A percentile compares a stretch with the other conserved stretches of the same genome.
phyloP scores from a whole-genome alignment of 2,797 vertebrate species.

The Enteromius afrohamiltoni region DNA sequence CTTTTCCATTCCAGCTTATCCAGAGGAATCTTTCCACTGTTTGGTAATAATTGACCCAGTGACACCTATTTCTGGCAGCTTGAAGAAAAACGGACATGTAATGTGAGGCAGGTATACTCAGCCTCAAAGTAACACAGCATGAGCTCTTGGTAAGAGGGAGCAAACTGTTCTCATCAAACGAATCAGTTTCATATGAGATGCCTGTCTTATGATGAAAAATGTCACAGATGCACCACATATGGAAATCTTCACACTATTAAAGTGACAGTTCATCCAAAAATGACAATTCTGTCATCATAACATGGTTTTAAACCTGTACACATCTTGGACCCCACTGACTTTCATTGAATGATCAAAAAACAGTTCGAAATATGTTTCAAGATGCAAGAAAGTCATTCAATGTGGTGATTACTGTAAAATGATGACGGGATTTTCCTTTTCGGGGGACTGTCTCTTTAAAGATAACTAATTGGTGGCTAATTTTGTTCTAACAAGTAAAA shows the following conservation, averaged over 20 bases:
- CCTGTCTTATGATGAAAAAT: neutral
- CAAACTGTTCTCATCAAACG: constrained; percentile 17
- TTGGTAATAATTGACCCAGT: constrained; percentile 23
- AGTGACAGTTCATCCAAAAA: neutral
- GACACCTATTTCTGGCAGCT: constrained; percentile 4
- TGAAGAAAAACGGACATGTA: constrained; percentile 6
- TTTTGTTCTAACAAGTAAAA: neutral
- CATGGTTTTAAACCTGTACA: neutral
- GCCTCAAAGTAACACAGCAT: constrained; percentile 7
- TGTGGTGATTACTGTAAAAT: neutral
- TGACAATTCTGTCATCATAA: neutral
- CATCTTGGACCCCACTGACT: neutral
- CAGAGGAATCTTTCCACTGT: constrained; percentile 11
- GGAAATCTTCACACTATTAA: neutral
- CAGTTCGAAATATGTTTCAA: neutral
- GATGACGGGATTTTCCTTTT: too few relatives aligned
- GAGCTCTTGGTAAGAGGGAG: constrained; percentile 9
- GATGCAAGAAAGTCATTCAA: neutral
- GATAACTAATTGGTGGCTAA: neutral
- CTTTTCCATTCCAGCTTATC: neutral
- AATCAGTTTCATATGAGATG: constrained; percentile 6
- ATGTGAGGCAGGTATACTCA: neutral
- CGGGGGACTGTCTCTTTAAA: neutral
- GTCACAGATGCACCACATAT: neutral
- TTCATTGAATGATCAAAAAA: neutral